phyloP scores from a whole-genome alignment of 2,797 vertebrate genomes.

The Leptatherina wallacei region DNA sequence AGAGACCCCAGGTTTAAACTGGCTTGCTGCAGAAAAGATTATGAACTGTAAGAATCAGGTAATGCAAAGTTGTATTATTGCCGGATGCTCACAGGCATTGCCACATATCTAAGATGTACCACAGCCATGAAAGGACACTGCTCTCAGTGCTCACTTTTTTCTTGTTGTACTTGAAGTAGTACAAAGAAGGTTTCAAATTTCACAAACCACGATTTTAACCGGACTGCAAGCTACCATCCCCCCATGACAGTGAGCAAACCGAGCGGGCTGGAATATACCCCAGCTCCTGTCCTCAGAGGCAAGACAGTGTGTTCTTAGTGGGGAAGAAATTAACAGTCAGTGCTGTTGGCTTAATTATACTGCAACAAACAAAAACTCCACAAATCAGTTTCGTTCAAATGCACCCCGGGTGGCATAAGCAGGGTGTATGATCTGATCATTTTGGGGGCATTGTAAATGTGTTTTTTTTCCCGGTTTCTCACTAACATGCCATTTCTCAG shows the following conservation, averaged over 20 bases:
- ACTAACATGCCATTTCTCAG: slow-evolving; percentile 45
- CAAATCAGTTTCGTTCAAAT: neutral
- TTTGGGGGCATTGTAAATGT: slow-evolving; percentile 28
- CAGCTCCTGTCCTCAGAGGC: slow-evolving; percentile 56
- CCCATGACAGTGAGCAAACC: slow-evolving; percentile 75
- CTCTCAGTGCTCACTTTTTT: slow-evolving; percentile 47
- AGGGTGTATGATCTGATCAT: neutral
- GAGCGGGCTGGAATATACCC: slow-evolving; percentile 73
- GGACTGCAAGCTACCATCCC: slow-evolving; percentile 75
- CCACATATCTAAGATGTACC: slow-evolving; percentile 19
- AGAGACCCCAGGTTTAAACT: neutral
- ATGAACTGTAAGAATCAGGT: slow-evolving; percentile 16
- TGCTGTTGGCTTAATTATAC: slow-evolving; percentile 25
- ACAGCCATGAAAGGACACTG: slow-evolving; percentile 28
- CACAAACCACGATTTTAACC: slow-evolving; percentile 78
- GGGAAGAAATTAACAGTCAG: slow-evolving; percentile 56
- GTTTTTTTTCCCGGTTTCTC: slow-evolving; percentile 59
- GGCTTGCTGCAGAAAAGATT: slow-evolving; percentile 22
- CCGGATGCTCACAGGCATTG: neutral
- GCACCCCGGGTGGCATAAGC: too few species aligned
- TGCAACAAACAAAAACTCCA: slow-evolving; percentile 23
- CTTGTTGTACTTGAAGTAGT: slow-evolving; percentile 68
- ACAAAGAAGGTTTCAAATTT: slow-evolving; percentile 82
- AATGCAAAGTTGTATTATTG: too few species aligned
- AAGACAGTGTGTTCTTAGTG: slow-evolving; percentile 58